A percentile compares a stretch with the other conserved stretches of the same genome.
Evolutionary conservation across 2,888 invertebrate species (phyloP).

Genomic region (Eilema sororculum): DNA sequence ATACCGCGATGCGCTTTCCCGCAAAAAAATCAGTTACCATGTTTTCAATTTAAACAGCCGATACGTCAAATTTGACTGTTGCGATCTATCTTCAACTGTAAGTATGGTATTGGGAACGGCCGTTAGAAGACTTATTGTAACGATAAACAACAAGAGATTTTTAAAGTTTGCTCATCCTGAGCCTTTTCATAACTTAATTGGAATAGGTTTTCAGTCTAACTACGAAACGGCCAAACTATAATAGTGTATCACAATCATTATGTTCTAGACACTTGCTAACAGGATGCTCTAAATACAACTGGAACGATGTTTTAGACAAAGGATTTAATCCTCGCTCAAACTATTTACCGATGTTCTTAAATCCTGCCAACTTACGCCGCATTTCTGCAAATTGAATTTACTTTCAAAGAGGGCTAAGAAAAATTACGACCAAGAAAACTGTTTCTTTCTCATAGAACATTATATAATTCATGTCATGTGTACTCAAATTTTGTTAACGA

Average conservation of each 20-base stretch:
- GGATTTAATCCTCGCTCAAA: conserved; percentile 50
- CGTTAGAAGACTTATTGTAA: neutral
- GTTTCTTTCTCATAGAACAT: conserved; percentile 42
- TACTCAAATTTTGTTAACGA: conserved; percentile 20
- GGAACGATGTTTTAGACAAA: conserved; percentile 43
- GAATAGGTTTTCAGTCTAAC: no score
- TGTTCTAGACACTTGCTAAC: neutral
- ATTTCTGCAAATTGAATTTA: conserved; percentile 70
- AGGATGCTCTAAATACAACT: conserved; percentile 16
- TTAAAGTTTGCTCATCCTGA: no score
- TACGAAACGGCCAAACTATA: no score
- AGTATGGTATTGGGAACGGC: no score
- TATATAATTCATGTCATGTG: neutral
- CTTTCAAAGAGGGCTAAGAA: conserved; percentile 53
- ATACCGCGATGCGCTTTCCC: no score
- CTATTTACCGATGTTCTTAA: conserved; percentile 58
- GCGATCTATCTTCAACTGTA: no score
- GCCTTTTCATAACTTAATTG: no score
- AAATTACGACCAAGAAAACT: conserved; percentile 53
- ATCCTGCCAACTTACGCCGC: conserved; percentile 47
- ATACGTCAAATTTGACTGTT: no score
- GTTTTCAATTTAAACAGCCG: no score
- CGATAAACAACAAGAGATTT: no score
- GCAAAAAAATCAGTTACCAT: no score
- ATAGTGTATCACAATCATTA: no score